Evolutionary conservation across 2,888 invertebrate genomes (phyloP).

Genomic region (Osmoderma eremita): DNA sequence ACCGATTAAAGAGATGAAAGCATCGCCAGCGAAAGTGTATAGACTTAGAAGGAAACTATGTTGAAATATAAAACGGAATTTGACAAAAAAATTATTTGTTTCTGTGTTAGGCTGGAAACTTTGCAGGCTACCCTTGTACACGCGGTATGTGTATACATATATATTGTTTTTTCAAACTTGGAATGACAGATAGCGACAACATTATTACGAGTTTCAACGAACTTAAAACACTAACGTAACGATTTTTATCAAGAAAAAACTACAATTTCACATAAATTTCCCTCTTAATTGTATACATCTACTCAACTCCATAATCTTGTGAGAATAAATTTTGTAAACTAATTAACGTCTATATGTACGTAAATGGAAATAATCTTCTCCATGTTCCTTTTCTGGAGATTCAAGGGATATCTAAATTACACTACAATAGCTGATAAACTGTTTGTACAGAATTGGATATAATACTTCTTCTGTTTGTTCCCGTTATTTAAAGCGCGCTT

Average conservation of each 20-base stretch:
- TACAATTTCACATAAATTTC: slow-evolving; percentile 5
- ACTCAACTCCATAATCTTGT: slow-evolving; percentile 8
- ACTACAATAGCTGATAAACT: slow-evolving; percentile 24
- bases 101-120: no score
- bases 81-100: no score
- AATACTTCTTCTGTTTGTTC: slow-evolving; percentile 10
- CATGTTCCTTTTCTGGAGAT: slow-evolving; percentile 17
- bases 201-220: not conserved
- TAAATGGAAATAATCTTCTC: slow-evolving; percentile 16
- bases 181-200: no score
- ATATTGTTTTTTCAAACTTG: no score
- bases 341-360: slow-evolving; percentile 7
- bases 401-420: slow-evolving; percentile 31
- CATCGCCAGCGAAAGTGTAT: no score
- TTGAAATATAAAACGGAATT: no score
- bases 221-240: slow-evolving; percentile 16
- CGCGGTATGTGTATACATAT: no score
- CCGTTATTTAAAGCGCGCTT: not conserved
- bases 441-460: not conserved
- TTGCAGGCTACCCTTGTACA: no score
- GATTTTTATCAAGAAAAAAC: not conserved
- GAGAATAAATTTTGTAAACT: slow-evolving; percentile 4
- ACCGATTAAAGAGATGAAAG: no score
- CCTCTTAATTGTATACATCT: slow-evolving; percentile 6
- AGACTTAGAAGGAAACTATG: no score